Evolutionary conservation across 2,888 invertebrate species (phyloP).

Genomic region (Sphaeridia pumilis): DNA sequence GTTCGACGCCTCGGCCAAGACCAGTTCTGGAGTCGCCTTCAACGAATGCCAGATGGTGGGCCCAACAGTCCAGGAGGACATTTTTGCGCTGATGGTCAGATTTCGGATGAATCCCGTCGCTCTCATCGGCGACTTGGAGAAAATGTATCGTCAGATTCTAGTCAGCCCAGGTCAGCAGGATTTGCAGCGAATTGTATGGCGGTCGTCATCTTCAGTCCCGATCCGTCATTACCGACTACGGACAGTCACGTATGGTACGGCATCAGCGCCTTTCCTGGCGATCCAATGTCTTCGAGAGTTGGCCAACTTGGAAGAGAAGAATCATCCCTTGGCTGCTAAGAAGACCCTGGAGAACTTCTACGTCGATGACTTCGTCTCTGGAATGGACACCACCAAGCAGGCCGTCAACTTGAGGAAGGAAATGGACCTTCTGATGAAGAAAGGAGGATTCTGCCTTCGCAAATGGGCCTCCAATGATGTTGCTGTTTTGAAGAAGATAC

Average conservation of each 20-base stretch:
- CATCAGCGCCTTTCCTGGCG: slow-evolving; percentile 30
- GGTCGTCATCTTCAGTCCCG: slow-evolving; percentile 16
- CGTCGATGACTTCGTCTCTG: neutral
- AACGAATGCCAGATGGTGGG: slow-evolving; percentile 37
- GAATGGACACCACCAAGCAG: neutral
- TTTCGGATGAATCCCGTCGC: slow-evolving; percentile 35
- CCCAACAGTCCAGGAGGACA: slow-evolving; percentile 34
- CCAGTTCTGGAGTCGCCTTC: slow-evolving; percentile 30
- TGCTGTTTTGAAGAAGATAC: neutral
- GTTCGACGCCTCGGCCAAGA: slow-evolving; percentile 37
- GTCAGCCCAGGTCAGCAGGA: slow-evolving; percentile 28
- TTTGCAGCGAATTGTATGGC: slow-evolving; percentile 36
- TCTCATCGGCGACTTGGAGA: slow-evolving; percentile 36
- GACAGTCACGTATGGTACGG: slow-evolving; percentile 33
- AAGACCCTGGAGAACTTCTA: neutral
- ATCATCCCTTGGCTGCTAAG: slow-evolving; percentile 26
- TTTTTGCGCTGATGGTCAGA: slow-evolving; percentile 34
- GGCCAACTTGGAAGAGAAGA: slow-evolving; percentile 28
- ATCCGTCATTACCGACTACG: slow-evolving; percentile 25
- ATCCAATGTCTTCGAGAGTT: slow-evolving; percentile 26
- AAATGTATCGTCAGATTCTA: slow-evolving; percentile 37
- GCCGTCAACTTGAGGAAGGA: neutral
- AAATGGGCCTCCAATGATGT: neutral
- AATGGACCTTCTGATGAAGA: neutral
- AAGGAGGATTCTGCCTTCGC: neutral